A percentile compares a stretch with the other conserved stretches of the same genome.
Conservation (phyloP, 92 coral and sea anemone genomes). For the Paragorgia papillata region DNA sequence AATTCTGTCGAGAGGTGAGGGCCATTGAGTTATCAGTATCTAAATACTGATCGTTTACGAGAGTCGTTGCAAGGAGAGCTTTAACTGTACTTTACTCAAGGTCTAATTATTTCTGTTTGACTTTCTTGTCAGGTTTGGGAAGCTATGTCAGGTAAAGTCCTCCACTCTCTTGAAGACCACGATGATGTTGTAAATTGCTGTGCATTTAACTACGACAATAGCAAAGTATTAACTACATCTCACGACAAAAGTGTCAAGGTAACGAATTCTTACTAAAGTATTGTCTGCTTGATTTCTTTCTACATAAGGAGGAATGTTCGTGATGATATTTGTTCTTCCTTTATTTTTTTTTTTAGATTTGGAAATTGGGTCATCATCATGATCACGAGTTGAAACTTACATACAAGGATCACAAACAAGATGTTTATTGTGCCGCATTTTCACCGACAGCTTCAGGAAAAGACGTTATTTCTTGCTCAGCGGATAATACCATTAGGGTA, state of each 20-base stretch:
- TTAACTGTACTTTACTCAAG: too few relatives aligned
- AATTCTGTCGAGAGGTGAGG: too few relatives aligned
- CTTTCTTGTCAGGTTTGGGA: slow-evolving; percentile 78
- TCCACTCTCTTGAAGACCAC: slow-evolving; percentile 69
- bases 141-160: slow-evolving; percentile 79
- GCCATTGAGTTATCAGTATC: too few relatives aligned
- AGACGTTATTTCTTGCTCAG: slow-evolving; percentile 78
- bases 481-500: slow-evolving; percentile 92
- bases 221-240: slow-evolving; percentile 75
- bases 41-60: too few relatives aligned
- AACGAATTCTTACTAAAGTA: not conserved
- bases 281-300: not conserved
- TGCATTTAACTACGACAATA: slow-evolving; percentile 69
- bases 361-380: slow-evolving; percentile 63
- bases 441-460: slow-evolving; percentile 60
- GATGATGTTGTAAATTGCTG: slow-evolving; percentile 82
- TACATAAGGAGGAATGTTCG: not conserved
- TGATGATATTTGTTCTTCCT: not conserved
- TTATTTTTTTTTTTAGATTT: slow-evolving; percentile 53
- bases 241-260: slow-evolving; percentile 91
- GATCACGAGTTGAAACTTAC: slow-evolving; percentile 61
- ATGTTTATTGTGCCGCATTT: slow-evolving; percentile 84
- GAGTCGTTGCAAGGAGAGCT: too few relatives aligned
- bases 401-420: slow-evolving; percentile 81
- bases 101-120: not conserved